Evolutionary conservation across 2,113 vertebrate genomes (phyloP).

Genomic region (Micronycteris hirsuta): DNA sequence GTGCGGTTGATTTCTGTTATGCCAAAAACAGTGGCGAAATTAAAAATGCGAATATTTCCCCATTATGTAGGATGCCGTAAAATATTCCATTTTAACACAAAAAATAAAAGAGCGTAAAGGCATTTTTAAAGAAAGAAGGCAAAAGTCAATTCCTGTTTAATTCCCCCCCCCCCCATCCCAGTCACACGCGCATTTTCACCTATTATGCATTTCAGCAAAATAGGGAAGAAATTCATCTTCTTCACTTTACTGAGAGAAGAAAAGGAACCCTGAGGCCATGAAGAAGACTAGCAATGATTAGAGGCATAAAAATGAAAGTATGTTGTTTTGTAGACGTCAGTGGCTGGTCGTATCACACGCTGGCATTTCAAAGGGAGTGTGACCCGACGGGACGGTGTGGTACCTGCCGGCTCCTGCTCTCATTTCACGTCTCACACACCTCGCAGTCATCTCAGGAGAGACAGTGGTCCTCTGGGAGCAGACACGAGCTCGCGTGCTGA

Average conservation of each 20-base stretch:
- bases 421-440: not conserved
- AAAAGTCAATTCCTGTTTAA: not conserved
- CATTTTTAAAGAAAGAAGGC: not conserved
- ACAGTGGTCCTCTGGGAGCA: not conserved
- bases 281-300: not conserved
- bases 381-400: not conserved
- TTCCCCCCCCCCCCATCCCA: not conserved
- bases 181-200: not conserved
- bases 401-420: not conserved
- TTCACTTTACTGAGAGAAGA: not conserved
- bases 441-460: not conserved
- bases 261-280: not conserved
- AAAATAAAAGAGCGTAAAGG: not conserved
- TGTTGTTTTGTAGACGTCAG: not conserved
- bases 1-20: fast-evolving
- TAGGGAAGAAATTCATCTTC: not conserved
- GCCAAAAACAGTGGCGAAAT: not conserved
- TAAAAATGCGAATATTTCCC: not conserved
- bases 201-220: not conserved
- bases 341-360: not conserved
- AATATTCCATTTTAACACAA: not conserved
- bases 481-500: not conserved
- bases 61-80: not conserved
- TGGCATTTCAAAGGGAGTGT: slow-evolving; percentile 22
- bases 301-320: not conserved